phyloP scores from a whole-genome alignment of 92 coral and sea anemone species.

The Porites divaricata region DNA sequence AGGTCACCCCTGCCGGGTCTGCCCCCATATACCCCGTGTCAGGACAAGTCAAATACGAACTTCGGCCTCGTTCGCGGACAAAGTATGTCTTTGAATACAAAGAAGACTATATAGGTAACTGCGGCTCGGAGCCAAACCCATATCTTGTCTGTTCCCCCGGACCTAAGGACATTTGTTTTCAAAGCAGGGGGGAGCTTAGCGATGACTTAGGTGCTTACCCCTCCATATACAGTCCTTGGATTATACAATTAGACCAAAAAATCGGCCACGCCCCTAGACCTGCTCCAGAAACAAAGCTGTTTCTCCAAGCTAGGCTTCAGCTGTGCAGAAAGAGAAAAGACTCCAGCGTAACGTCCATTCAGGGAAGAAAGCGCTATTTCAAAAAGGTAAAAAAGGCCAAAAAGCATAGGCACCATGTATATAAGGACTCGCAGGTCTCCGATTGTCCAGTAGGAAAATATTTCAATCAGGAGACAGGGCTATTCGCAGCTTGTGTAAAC shows the following conservation, averaged over 20 bases:
- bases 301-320: conserved; percentile 65
- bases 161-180: conserved; percentile 65
- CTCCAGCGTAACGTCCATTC: conserved; percentile 28
- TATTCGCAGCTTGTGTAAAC: conserved; percentile 59
- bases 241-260: conserved; percentile 42
- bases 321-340: conserved; percentile 59
- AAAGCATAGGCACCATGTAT: conserved; percentile 19
- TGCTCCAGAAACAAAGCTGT: conserved; percentile 46
- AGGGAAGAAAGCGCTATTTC: conserved; percentile 44
- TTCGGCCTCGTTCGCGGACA: conserved; percentile 54
- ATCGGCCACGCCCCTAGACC: conserved; percentile 58
- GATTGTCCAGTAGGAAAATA: conserved; percentile 48
- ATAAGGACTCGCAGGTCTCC: conserved; percentile 23
- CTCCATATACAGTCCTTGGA: conserved; percentile 64
- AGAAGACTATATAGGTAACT: conserved; percentile 58
- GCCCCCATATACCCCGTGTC: conserved; percentile 36
- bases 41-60: conserved; percentile 52
- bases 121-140: conserved; percentile 51
- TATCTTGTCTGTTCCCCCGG: conserved; percentile 59
- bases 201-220: conserved; percentile 55
- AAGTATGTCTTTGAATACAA: conserved; percentile 61
- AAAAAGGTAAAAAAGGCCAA: neutral
- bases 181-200: conserved; percentile 60
- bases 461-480: conserved; percentile 51
- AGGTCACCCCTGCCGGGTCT: conserved; percentile 47